Evolutionary conservation across 2,888 invertebrate species (phyloP), one percentile per base, ranked within the genome.

Genomic region (Dendrolimus pini): DNA sequence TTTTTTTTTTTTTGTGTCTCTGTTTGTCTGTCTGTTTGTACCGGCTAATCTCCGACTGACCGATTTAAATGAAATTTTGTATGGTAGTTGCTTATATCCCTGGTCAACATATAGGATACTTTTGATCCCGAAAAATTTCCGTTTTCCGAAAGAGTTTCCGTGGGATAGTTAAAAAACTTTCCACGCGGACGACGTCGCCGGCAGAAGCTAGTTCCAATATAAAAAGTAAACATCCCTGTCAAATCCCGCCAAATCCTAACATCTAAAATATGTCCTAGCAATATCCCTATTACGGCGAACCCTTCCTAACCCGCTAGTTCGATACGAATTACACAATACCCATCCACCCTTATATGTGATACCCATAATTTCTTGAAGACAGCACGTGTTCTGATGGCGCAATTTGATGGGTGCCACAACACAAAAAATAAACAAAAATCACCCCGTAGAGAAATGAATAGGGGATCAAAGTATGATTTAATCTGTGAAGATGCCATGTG

Each of bases 321-420:
- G 30, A 30, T 30, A 30, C 30, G 47, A 75, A 75, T 72, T 69
- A 74, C 78, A 80, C 74, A 77, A 75, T 68, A 74, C 69, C 70
- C 71, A 77, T 78, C 68, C 68, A 69, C 66, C 67, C 62, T 63
- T 47, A 47, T 47, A 10, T 12, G 47, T 47, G 47, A 47, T 68
- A 66, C 72, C 69, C 75, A 77, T 81, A 80, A 82, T 85, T 81
- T 80, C 79, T 80, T 77, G 62, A 75, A 77, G 75, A 75, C 76
- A 82, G 86, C 89, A 89, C 89, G 88, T 89, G 89, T 85, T 78
- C 75, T 78, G 30, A 78, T 78, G 68, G 75, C 72, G 76, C 78
- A 80, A 82, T 83, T 80, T 75, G 67, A 75, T 71, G 65, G 64
- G 30, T 12, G 12, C 12, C 8, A 47, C 58, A 59, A 47, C 52